These are phyloP conservation scores for Heliocidaris erythrogramma DNA, from an alignment of 35 echinoderm and acorn worm genomes.

Conservation along the genomic window DNA sequence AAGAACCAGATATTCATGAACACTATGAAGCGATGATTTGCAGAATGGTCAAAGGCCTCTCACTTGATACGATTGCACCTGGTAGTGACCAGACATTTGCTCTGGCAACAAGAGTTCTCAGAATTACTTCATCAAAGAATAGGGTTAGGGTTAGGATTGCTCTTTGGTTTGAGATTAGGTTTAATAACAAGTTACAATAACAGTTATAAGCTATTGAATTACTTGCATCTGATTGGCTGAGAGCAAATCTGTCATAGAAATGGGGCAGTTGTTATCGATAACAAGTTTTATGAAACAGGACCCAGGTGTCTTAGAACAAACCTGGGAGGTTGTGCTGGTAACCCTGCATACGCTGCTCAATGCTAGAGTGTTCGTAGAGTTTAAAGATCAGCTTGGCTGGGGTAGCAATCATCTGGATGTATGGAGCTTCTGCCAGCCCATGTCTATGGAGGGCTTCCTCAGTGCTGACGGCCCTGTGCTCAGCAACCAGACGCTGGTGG, in stretches of 20 bases:
- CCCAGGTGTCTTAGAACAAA: not conserved
- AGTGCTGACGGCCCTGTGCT: constrained; percentile 69
- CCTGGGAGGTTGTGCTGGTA: constrained; percentile 67
- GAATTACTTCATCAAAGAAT: too few relatives aligned
- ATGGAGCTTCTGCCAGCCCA: constrained; percentile 54
- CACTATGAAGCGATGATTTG: too few relatives aligned
- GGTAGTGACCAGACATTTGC: not conserved
- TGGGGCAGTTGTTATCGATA: too few relatives aligned
- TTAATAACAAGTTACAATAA: too few relatives aligned
- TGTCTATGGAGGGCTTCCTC: constrained; percentile 79
- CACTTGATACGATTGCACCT: not conserved
- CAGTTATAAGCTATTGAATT: too few relatives aligned
- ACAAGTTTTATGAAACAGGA: too few relatives aligned
- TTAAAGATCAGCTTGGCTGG: constrained; percentile 78
- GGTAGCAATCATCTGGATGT: constrained; percentile 56
- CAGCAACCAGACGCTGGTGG: constrained; percentile 63
- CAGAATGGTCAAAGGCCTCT: too few relatives aligned
- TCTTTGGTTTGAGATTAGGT: too few relatives aligned
- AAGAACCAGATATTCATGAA: too few relatives aligned
- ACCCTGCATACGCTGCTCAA: constrained; percentile 65
- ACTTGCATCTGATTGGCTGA: too few relatives aligned
- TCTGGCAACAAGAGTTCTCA: not conserved
- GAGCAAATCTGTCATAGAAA: too few relatives aligned
- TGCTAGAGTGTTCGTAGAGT: constrained; percentile 86
- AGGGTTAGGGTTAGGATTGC: too few relatives aligned